Percentiles rank a stretch among this genome's conserved stretches.
These are phyloP conservation scores for Gallinago paraguaiae DNA, from an alignment of 2,113 vertebrate species.

Conservation along the genomic window DNA sequence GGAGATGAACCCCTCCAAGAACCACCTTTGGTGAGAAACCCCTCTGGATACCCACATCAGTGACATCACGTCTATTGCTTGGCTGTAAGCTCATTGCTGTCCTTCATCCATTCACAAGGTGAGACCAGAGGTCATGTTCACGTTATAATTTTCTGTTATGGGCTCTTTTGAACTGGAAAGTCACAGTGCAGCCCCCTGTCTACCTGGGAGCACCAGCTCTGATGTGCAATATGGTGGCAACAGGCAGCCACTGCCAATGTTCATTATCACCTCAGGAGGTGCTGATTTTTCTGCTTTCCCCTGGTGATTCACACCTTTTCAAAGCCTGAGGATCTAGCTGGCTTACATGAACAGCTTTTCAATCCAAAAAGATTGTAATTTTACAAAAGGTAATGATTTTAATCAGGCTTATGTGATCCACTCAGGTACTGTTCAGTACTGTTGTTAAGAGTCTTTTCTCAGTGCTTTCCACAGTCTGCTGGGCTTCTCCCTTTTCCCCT, in stretches of 20 bases:
- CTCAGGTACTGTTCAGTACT: not conserved
- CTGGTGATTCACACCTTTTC: not conserved
- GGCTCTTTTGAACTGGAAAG: not conserved
- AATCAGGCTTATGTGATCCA: not conserved
- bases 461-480: not conserved
- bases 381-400: not conserved
- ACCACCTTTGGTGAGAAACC: not conserved
- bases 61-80: not conserved
- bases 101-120: not conserved
- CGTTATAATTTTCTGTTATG: not conserved
- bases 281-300: not conserved
- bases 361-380: not conserved
- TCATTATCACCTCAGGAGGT: not conserved
- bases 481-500: not conserved
- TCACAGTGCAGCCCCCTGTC: not conserved
- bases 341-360: not conserved
- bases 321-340: not conserved
- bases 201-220: not conserved
- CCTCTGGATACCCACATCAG: fast-evolving
- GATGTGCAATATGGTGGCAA: not conserved
- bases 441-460: not conserved
- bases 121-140: not conserved
- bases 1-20: not conserved
- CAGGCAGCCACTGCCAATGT: not conserved
- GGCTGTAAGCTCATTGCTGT: not conserved